Evolutionary conservation across 1,140 invertebrate species (phyloP), one percentile per base, ranked within the genome.

Genomic region (Ectropis grisescens): DNA sequence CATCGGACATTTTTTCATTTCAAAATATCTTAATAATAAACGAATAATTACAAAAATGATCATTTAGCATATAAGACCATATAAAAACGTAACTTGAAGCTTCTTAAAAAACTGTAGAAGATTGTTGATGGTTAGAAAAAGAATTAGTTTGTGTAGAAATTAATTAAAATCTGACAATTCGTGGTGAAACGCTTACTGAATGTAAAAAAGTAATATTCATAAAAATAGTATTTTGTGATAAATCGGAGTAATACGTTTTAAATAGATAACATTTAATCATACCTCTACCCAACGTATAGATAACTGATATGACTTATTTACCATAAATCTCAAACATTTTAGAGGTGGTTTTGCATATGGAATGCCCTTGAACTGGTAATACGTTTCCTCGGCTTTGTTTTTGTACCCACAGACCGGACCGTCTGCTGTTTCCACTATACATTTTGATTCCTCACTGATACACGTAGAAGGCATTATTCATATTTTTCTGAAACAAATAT

Each of bases 341-440:
- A 87, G 28, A 29, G 85, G 88, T 30, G 87, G 83, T 40, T 84
- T 81, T 0, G 86, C 87, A 49, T 85, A 89, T 1, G 88, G 88
- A 41, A 89, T 87, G 9, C 84, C 84, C 31, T 85, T 84, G 43
- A 88, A 89, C 47, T 79, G 84, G 29, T 81, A 85, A 22, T 50
- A 67, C 19, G 45, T 58, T 25, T 47, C 43, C 13, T 57, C 40
- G 28, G 57, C 46, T 2, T 13, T 58, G 46, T 30, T 66, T 1
- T 69, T 60, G 35, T 41, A 58, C 26, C 71, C 71, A 52, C 61
- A 56, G 23, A 76, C 48, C n/a, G 52, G 52, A 3, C 71, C 71
- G 35, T 67, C 41, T 24, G 33, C 47, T 13, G 52, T 64, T 24
- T 57, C 28, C 7, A 74, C 15, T 13, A 56, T 44, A 30, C 38